Base-by-base conservation (phyloP, 1,140 invertebrate genomes). In the Sycobia sp. region DNA sequence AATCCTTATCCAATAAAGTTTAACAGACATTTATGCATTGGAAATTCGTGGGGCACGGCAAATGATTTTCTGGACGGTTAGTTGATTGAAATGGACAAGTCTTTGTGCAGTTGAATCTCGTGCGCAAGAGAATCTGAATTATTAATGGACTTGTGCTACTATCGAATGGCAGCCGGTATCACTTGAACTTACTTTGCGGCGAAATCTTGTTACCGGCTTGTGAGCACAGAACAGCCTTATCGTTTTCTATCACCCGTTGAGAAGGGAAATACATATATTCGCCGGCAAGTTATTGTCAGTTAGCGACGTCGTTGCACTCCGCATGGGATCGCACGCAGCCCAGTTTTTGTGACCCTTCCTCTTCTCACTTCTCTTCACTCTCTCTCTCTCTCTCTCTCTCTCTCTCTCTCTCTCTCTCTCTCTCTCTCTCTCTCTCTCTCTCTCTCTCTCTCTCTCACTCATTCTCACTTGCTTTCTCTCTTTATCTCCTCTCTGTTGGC, bases 111-210 rank as follows among this genome's bases (percentile, higher is more conserved):
- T n/a, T n/a, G n/a, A n/a, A n/a, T n/a, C n/a, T n/a, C 0, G 5
- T 32, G 25, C 34, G 18, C 38, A 29, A 7, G 41, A 46, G 29
- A 51, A 64, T 64, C 53, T 58, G 62, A 65, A 54, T 59, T 53
- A 59, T 53, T 59, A 51, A 65, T 59, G 49, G n/a, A 59, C 23
- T 41, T 41, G 14, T 4, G 9, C 14, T 44, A 51, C 16, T 36
- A 54, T 57, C 29, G 49, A 53, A n/a, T 39, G 20, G 34, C 49
- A 58, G 61, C 43, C 47, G 65, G 61, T 61, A 65, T 41, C 60
- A 56, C 65, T 67, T 65, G 43, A 70, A 69, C 54, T 64, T 53
- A 69, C 66, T 70, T 72, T 66, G 54, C 27, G 65, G 63, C 32
- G 43, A 43, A 64, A 66, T 55, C 65, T 59, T 53, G 62, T 66